Base-by-base conservation (phyloP, 2,797 vertebrate species). In the Hippocampus kuda region DNA sequence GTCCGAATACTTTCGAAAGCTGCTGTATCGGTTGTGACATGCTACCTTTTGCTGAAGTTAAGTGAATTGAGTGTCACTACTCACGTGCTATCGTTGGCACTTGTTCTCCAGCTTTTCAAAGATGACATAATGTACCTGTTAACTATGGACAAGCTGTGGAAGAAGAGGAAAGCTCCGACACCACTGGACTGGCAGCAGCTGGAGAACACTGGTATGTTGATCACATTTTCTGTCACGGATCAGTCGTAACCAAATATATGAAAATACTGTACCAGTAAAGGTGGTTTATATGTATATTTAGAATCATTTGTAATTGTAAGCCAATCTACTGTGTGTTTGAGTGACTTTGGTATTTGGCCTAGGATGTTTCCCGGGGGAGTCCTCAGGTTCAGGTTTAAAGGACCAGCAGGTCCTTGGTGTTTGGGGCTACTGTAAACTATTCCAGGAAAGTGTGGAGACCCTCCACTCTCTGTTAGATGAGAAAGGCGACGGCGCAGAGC, bases 71-170 rank as follows among this genome's bases (percentile, higher is more conserved):
- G 27, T 41, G 34, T 22, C 22, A 24, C 22, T 53, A 22, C 22
- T 53, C n/a, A 53, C 3, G n/a, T 24, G 53, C 10, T 56, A 20
- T 51, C 49, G 3, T 65, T 42, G 63, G n/a, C 30, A 15, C 11
- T 38, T 67, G 26, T 49, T 51, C 12, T 42, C 5, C 74, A 99
- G 97, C 94, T 99, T 81, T 99, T 98, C 83, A 98, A 97, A 90
- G 97, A 99, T 75, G 97, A 99, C 83, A 95, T 99, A 83, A 92
- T 93, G 81, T 99, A 99, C 66, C 83, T 99, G 64, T 87, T 99
- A 83, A 97, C 94, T 1, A 99, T 99, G 97, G 97, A 99, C 88
- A 98, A 98, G 77, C 89, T 99, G 49, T 99, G 97, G 97, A 94
- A 93, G 82, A 99, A 97, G 88, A 94, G 97, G 82, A 98, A 95